Percentiles rank a stretch among this genome's conserved stretches.
Evolutionary conservation across 2,113 vertebrate species (phyloP).

Genomic region (Rhineura floridana): DNA sequence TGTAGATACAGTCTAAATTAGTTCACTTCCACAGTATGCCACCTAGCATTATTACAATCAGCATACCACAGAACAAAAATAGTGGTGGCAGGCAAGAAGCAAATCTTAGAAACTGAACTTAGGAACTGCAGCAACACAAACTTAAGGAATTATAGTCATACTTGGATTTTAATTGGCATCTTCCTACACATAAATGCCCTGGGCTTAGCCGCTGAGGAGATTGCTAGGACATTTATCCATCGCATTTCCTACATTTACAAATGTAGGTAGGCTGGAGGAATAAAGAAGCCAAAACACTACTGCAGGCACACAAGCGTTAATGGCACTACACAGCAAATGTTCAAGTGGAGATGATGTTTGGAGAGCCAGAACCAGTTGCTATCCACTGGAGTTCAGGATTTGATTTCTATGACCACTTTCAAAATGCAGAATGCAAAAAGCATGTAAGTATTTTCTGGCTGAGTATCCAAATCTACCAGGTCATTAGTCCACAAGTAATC

Average conservation of each 20-base stretch:
- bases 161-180: neutral
- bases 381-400: neutral
- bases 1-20: neutral
- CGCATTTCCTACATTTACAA: constrained; percentile 16
- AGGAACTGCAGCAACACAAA: neutral
- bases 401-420: neutral
- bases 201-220: neutral
- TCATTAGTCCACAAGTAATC: neutral
- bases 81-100: neutral
- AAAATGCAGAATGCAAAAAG: neutral
- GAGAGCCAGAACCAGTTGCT: neutral
- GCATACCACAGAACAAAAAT: neutral
- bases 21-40: too few species aligned
- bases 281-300: neutral
- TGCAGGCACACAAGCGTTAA: neutral
- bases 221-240: neutral
- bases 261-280: neutral
- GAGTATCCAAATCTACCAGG: neutral
- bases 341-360: neutral
- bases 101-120: neutral
- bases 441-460: neutral
- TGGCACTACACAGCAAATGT: neutral
- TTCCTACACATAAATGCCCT: neutral
- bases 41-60: neutral
- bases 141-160: neutral